Conservation (phyloP, 2,888 invertebrate species). For the Habroteleia sp. region DNA sequence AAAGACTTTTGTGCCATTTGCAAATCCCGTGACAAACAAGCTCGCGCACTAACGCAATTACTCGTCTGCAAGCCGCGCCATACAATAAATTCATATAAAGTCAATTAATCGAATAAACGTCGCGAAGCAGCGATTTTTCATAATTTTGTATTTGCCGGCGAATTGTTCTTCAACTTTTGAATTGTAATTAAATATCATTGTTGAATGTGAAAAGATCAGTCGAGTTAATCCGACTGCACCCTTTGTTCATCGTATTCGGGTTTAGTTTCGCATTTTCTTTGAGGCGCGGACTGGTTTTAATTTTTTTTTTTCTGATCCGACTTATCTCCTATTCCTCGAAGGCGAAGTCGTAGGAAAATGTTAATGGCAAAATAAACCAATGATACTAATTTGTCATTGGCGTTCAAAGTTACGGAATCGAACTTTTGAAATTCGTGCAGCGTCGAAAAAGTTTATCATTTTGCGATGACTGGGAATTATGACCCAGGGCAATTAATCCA, state of each 20-base stretch:
- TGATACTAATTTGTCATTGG: too few relatives aligned
- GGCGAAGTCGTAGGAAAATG: too few relatives aligned
- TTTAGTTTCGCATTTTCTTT: conserved; percentile 36
- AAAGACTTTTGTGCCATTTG: too few relatives aligned
- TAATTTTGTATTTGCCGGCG: conserved; percentile 29
- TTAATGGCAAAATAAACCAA: too few relatives aligned
- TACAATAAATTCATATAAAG: conserved; percentile 19
- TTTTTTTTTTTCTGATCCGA: not conserved
- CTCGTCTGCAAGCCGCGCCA: not conserved
- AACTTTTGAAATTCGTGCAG: not conserved
- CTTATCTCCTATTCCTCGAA: too few relatives aligned
- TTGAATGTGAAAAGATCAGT: conserved; percentile 40
- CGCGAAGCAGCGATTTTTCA: conserved; percentile 27
- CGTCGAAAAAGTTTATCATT: too few relatives aligned
- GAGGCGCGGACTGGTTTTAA: too few relatives aligned
- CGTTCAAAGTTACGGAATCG: not conserved
- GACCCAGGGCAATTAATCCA: conserved; percentile 25
- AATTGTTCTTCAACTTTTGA: conserved; percentile 25
- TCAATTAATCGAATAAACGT: conserved; percentile 31
- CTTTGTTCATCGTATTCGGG: conserved; percentile 42
- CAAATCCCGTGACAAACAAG: not conserved
- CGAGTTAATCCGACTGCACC: conserved; percentile 35
- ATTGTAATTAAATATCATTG: conserved; percentile 35
- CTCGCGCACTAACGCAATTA: conserved; percentile 20
- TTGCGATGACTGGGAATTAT: too few relatives aligned